Base-by-base conservation (phyloP, 2,797 vertebrate genomes). In the Intellagama lesueurii region DNA sequence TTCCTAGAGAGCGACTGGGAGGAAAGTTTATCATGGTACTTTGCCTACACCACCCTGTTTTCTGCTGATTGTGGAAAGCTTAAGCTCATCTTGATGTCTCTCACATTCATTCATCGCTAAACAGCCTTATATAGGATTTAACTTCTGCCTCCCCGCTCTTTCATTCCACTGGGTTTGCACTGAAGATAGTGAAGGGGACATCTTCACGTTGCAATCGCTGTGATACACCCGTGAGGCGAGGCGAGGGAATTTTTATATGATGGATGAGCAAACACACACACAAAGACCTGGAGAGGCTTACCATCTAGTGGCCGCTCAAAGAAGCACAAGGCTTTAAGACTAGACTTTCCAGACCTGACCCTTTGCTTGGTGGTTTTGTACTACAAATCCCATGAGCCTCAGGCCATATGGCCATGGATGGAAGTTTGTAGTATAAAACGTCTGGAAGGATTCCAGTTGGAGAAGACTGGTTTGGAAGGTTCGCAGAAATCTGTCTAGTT, bases 301-400 rank as follows among this genome's bases (percentile, higher is more conserved):
- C 87, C 90, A 86, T 64, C 87, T 88, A 86, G 72, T 83, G 87
- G 83, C 47, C 22, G 1, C 26, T 12, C 19, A 0, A 22, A 4
- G 12, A 77, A 72, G 35, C 24, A 35, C 78, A 30, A 5, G 24
- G 8, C 44, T 70, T 72, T 32, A 7, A 40, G 24, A 19, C 7
- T 49, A 1, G 44, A 4, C 30, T 30, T 22, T 77, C 7, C 56
- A 6, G 22, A 7, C 28, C 24, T 5, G 52, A 81, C 5, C n/a
- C 22, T 35, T 24, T 1, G 7, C n/a, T 32, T 70, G 28, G 60
- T 40, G 40, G 35, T 26, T 68, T 28, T 9, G 60, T 28, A 44
- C 35, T 68, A 40, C 81, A 17, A 64, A 24, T 40, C 22, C 60
- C 35, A 26, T 76, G 17, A 76, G 35, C 75, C 30, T n/a, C 14